Percentiles rank a stretch among this genome's conserved stretches.
phyloP scores from a whole-genome alignment of 2,113 vertebrate species.

The Grallaria varia region DNA sequence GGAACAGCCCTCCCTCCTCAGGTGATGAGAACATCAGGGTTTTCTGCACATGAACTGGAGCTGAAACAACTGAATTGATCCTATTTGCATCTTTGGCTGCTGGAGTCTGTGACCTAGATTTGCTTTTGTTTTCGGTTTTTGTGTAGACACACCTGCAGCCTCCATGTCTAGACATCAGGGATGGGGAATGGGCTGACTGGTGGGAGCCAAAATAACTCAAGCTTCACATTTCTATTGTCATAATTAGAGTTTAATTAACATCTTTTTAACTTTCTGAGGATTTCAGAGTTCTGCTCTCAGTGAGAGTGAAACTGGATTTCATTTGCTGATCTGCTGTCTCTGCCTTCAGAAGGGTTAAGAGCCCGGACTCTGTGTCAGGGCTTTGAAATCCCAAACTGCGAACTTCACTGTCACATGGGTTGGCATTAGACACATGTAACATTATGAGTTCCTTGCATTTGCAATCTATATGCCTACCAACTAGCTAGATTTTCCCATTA shows the following conservation, averaged over 20 bases:
- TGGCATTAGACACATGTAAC: neutral
- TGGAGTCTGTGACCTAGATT: neutral
- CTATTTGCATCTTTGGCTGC: neutral
- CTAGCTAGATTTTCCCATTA: neutral
- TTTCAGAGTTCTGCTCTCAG: neutral
- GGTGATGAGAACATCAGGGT: neutral
- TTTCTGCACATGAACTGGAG: neutral
- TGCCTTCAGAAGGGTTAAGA: neutral
- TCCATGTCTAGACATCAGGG: neutral
- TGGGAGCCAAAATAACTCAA: neutral
- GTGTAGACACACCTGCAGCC: neutral
- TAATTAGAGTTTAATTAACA: neutral
- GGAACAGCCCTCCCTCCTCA: neutral
- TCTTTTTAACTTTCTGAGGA: neutral
- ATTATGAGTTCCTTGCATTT: neutral
- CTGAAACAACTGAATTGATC: neutral
- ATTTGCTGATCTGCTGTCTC: neutral
- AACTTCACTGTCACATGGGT: neutral
- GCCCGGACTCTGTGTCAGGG: neutral
- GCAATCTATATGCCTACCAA: rapidly evolving
- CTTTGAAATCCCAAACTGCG: neutral
- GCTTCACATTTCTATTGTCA: neutral
- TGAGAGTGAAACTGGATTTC: neutral
- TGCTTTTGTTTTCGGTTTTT: neutral
- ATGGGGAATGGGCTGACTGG: neutral